A percentile compares a stretch with the other conserved stretches of the same genome.
These are phyloP conservation scores for Oreochromis mossambicus DNA, from an alignment of 2,797 vertebrate genomes.

Conservation along the genomic window DNA sequence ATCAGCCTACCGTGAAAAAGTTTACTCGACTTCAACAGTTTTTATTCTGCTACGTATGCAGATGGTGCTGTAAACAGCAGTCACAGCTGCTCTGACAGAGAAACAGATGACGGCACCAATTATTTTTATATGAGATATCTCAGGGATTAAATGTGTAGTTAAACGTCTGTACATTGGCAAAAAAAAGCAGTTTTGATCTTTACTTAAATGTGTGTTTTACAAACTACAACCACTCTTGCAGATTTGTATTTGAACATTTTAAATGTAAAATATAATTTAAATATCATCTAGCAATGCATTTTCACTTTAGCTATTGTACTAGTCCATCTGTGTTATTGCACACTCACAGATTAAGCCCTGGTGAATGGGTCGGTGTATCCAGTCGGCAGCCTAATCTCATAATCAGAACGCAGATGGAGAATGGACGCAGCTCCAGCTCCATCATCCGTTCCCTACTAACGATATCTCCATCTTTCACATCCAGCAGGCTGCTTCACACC, in stretches of 20 bases:
- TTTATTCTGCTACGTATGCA: background rate
- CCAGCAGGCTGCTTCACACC: slow-evolving; percentile 24
- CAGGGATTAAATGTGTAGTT: background rate
- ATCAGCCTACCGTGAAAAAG: background rate
- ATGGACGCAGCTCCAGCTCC: background rate
- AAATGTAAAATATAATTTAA: background rate
- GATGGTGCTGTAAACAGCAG: background rate
- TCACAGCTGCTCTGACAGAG: background rate
- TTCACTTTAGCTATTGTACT: background rate
- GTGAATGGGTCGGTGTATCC: slow-evolving; percentile 4
- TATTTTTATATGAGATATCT: background rate
- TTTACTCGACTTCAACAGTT: background rate
- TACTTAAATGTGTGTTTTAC: background rate
- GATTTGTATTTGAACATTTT: background rate
- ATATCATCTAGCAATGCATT: background rate
- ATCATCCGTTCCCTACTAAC: background rate
- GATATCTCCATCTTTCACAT: slow-evolving; percentile 29
- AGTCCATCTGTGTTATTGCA: background rate
- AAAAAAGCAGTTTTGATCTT: background rate
- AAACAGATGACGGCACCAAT: background rate
- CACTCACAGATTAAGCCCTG: background rate
- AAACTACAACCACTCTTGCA: background rate
- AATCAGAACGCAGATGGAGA: slow-evolving; percentile 33
- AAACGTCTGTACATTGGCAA: background rate
- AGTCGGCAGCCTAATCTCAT: slow-evolving; percentile 14